Conservation (phyloP, 35 echinoderm and acorn worm genomes). For the Ophioderma brevispina region DNA sequence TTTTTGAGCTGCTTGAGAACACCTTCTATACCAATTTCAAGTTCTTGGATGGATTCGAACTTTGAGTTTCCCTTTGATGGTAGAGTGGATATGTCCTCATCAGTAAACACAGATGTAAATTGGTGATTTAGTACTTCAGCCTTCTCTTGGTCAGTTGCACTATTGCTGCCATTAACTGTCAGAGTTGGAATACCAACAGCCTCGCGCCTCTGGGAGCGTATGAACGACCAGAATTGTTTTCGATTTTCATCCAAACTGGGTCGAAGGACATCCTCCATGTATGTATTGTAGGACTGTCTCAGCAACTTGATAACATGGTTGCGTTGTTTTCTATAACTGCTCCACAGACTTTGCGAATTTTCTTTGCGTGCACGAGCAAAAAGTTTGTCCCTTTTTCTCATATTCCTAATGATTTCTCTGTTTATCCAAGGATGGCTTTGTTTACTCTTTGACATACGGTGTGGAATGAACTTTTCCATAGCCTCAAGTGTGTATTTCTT, state of each 20-base stretch:
- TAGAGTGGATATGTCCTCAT: conserved; percentile 5
- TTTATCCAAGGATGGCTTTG: conserved; percentile 25
- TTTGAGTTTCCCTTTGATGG: conserved; percentile 15
- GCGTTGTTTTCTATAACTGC: conserved; percentile 24
- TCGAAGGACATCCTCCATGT: conserved; percentile 26
- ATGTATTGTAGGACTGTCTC: neutral
- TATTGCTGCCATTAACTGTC: neutral
- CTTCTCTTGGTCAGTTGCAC: neutral
- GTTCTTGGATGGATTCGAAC: neutral
- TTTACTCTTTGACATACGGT: conserved; percentile 26
- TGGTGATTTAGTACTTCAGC: conserved; percentile 23
- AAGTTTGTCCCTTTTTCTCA: conserved; percentile 46
- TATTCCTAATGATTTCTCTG: conserved; percentile 7
- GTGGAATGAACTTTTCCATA: conserved; percentile 9
- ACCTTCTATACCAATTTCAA: neutral
- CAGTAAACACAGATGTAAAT: conserved; percentile 29
- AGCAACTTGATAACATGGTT: conserved; percentile 37
- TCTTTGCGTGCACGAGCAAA: neutral
- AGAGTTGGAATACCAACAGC: conserved; percentile 9
- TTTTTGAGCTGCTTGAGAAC: neutral
- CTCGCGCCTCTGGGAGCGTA: neutral
- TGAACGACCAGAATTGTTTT: conserved; percentile 30
- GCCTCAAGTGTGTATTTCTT: conserved; percentile 10
- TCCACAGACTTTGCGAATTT: conserved; percentile 18
- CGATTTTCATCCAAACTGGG: conserved; percentile 29